These are phyloP conservation scores for Polyergus mexicanus DNA, from an alignment of 1,140 invertebrate genomes.

Conservation along the genomic window DNA sequence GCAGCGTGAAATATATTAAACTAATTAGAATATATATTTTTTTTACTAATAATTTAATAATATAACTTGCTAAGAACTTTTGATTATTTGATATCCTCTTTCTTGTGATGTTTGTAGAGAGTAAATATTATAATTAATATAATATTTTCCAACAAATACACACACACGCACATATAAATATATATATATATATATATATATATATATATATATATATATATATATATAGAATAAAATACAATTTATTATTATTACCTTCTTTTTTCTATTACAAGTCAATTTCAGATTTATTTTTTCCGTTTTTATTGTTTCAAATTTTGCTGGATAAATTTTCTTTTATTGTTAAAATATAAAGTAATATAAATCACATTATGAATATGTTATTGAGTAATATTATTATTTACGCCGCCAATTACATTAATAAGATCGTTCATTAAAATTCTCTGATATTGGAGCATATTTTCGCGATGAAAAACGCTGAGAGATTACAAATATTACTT, in stretches of 20 bases:
- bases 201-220: too few species aligned
- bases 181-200: too few species aligned
- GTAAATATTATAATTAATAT: not conserved
- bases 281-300: slow-evolving; percentile 10
- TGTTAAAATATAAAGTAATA: not conserved
- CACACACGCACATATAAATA: too few species aligned
- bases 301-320: not conserved
- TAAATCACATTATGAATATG: not conserved
- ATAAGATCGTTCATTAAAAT: slow-evolving; percentile 49
- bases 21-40: not conserved
- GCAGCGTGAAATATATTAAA: not conserved
- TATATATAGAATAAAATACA: too few species aligned
- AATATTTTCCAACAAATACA: slow-evolving; percentile 1
- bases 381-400: slow-evolving; percentile 30
- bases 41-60: not conserved
- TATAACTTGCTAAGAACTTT: not conserved
- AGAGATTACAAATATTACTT: not conserved
- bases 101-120: not conserved
- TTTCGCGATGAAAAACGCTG: not conserved
- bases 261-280: not conserved
- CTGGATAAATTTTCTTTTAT: not conserved
- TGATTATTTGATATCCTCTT: not conserved
- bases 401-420: slow-evolving; percentile 16
- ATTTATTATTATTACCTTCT: not conserved
- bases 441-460: slow-evolving; percentile 9